phyloP scores from a whole-genome alignment of 2,888 invertebrate genomes.

The Geotrupes spiniger region DNA sequence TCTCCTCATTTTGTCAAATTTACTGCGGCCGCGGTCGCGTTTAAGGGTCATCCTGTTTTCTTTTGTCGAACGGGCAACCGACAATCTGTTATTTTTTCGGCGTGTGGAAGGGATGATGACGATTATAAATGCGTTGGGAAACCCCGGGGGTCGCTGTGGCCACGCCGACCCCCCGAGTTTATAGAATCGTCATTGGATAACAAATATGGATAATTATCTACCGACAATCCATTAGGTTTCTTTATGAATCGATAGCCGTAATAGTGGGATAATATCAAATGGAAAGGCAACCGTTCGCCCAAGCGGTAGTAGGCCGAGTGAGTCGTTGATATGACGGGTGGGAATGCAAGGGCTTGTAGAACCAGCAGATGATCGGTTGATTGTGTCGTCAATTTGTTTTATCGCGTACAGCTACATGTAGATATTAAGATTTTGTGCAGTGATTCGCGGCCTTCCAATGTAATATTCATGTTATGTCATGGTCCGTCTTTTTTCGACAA shows the following conservation, averaged over 20 bases:
- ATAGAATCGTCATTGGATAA: slow-evolving; percentile 24
- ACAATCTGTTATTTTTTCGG: too few species aligned
- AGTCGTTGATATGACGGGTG: not conserved
- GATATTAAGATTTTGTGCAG: slow-evolving; percentile 17
- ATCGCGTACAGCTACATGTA: slow-evolving; percentile 19
- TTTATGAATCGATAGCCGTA: slow-evolving; percentile 19
- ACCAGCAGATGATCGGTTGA: slow-evolving; percentile 4
- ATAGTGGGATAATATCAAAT: slow-evolving; percentile 16
- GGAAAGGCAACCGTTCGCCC: slow-evolving; percentile 9
- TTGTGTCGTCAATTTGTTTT: slow-evolving; percentile 19
- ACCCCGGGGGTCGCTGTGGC: slow-evolving; percentile 13
- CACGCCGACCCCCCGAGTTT: slow-evolving; percentile 17
- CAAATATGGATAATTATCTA: slow-evolving; percentile 24
- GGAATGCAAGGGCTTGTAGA: not conserved
- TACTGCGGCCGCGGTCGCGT: too few species aligned
- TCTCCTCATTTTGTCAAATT: too few species aligned
- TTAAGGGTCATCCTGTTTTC: too few species aligned
- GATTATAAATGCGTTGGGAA: not conserved
- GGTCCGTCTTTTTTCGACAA: too few species aligned
- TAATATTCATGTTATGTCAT: too few species aligned
- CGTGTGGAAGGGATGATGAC: too few species aligned
- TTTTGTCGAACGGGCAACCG: too few species aligned
- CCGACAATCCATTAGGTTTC: slow-evolving; percentile 17
- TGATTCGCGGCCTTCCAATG: not conserved
- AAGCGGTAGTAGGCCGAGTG: slow-evolving; percentile 5